phyloP scores from a whole-genome alignment of 1,140 invertebrate genomes.

The Uloborus diversus region DNA sequence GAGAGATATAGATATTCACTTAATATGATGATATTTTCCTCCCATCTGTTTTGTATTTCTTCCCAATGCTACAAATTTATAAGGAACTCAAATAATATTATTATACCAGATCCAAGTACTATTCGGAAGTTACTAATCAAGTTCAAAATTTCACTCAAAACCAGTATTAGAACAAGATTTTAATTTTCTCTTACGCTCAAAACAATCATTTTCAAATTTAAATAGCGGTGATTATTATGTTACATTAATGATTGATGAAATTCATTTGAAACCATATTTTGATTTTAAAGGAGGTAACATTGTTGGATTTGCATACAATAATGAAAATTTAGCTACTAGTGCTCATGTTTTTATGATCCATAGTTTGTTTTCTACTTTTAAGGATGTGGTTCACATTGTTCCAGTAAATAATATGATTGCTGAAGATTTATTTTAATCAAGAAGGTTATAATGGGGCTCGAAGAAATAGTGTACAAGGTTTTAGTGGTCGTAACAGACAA shows the following conservation, averaged over 20 bases:
- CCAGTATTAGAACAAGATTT: not conserved
- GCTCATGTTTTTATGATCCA: not conserved
- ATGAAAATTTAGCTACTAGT: not conserved
- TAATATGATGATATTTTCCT: not conserved
- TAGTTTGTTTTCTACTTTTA: not conserved
- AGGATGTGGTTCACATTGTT: conserved; percentile 23
- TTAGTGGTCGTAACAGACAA: not conserved
- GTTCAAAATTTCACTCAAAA: not conserved
- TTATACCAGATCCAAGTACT: not conserved
- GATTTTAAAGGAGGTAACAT: conserved; percentile 58
- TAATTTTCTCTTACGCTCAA: not conserved
- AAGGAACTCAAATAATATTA: not conserved
- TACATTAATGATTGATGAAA: conserved; percentile 57
- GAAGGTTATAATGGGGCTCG: not conserved
- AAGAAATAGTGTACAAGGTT: not conserved
- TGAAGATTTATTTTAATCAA: not conserved
- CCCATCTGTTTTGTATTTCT: not conserved
- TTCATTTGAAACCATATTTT: conserved; percentile 55
- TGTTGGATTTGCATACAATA: conserved; percentile 26
- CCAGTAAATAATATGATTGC: not conserved
- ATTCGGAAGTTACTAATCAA: not conserved
- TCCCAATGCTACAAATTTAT: not conserved
- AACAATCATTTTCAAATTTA: not conserved
- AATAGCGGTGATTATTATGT: not conserved
- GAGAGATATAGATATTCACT: not conserved